A percentile compares a stretch with the other conserved stretches of the same genome.
phyloP scores from a whole-genome alignment of 1,140 invertebrate species.

The Drosophila novamexicana region DNA sequence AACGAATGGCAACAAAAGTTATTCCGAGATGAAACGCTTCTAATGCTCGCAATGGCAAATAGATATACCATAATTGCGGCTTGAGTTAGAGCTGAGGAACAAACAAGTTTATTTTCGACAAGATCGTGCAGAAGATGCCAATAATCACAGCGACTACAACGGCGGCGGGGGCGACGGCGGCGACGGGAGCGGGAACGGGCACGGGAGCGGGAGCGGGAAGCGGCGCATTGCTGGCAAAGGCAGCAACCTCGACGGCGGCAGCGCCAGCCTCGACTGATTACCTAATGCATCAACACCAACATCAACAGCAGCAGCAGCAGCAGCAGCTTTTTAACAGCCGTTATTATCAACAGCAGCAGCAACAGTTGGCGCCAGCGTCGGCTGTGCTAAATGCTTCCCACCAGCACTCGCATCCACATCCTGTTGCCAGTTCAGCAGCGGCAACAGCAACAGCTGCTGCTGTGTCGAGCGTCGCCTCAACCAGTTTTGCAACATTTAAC shows the following conservation, averaged over 20 bases:
- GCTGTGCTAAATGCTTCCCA: constrained; percentile 65
- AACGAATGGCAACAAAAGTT: neutral
- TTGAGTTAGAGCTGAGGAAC: constrained; percentile 12
- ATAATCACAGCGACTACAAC: constrained; percentile 43
- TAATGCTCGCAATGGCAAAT: constrained; percentile 31
- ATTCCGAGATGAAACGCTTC: neutral
- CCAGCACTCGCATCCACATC: constrained; percentile 64
- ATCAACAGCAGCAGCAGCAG: constrained; percentile 44
- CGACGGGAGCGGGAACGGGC: constrained; percentile 19
- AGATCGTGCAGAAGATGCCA: constrained; percentile 37
- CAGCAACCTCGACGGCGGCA: constrained; percentile 24
- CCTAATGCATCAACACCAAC: constrained; percentile 58
- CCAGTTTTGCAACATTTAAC: constrained; percentile 83
- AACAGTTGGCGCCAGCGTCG: constrained; percentile 64
- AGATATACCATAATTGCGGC: constrained; percentile 19
- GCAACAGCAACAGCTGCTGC: constrained; percentile 13
- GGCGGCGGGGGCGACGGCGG: constrained; percentile 1
- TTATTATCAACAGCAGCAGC: constrained; percentile 67
- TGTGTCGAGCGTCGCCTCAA: constrained; percentile 38
- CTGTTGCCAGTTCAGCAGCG: constrained; percentile 45
- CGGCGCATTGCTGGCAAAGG: constrained; percentile 26
- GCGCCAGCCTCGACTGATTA: constrained; percentile 61
- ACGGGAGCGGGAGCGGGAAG: constrained; percentile 10
- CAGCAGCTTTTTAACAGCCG: constrained; percentile 66
- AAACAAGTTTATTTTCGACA: constrained; percentile 36